phyloP scores from a whole-genome alignment of 30 jellyfish, hydroid and myxozoan genomes.

The Cassiopea xamachana region DNA sequence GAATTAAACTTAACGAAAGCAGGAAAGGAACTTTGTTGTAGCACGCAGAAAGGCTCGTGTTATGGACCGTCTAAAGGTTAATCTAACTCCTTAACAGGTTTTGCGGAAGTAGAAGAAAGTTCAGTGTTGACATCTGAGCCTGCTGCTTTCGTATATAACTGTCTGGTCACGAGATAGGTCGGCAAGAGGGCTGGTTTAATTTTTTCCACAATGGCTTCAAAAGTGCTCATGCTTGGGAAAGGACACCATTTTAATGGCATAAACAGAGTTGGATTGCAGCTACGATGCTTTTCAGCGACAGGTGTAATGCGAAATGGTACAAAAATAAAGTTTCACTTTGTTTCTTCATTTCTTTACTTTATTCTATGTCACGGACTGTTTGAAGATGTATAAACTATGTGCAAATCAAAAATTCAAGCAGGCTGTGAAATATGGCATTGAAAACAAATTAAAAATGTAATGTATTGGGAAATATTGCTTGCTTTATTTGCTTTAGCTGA shows the following conservation, averaged over 20 bases:
- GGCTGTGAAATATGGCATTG: too few relatives aligned
- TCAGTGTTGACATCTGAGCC: background rate
- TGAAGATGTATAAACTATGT: too few relatives aligned
- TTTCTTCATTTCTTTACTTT: background rate
- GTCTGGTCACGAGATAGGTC: background rate
- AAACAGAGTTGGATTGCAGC: background rate
- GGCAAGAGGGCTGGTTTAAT: background rate
- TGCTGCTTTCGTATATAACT: background rate
- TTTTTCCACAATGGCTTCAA: background rate
- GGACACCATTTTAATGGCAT: background rate
- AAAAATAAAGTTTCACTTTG: background rate
- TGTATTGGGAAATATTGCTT: too few relatives aligned
- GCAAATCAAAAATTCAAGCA: too few relatives aligned
- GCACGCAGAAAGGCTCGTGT: background rate
- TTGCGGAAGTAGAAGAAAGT: background rate
- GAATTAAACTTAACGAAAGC: background rate
- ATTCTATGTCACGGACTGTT: background rate
- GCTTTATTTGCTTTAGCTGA: too few relatives aligned
- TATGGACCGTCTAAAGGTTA: background rate
- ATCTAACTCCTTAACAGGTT: background rate
- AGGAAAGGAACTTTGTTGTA: background rate
- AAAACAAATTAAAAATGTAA: too few relatives aligned
- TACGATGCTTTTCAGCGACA: slow-evolving; percentile 5
- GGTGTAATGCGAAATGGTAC: slow-evolving; percentile 9
- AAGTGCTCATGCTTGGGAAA: background rate